Percentiles rank a stretch among this genome's conserved stretches.
These are phyloP conservation scores for Megaptera novaeangliae DNA, from an alignment of 2,113 vertebrate genomes.

Conservation along the genomic window DNA sequence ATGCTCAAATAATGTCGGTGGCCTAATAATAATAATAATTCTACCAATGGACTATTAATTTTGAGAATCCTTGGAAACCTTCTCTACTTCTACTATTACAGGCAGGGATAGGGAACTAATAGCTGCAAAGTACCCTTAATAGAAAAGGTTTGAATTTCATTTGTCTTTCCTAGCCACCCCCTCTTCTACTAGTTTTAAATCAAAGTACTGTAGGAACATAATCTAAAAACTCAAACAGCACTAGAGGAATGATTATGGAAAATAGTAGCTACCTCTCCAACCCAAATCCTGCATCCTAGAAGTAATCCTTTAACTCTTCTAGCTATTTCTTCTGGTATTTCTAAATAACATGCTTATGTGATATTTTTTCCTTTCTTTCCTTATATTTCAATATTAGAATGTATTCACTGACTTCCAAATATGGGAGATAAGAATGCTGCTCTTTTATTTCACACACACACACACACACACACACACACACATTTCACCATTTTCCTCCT, in stretches of 20 bases:
- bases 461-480: not conserved
- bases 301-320: not conserved
- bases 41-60: not conserved
- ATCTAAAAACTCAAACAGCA: not conserved
- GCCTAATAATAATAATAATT: not conserved
- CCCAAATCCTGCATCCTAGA: not conserved
- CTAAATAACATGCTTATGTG: not conserved
- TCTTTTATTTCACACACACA: not conserved
- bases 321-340: not conserved
- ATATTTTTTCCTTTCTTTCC: not conserved
- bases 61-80: not conserved
- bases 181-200: not conserved
- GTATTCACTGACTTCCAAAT: not conserved
- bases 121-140: not conserved
- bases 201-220: not conserved
- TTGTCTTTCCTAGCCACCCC: not conserved
- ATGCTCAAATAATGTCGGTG: not conserved
- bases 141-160: not conserved
- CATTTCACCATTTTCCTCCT: not conserved
- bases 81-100: not conserved
- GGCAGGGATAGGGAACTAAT: not conserved
- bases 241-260: not conserved
- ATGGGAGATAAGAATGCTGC: not conserved
- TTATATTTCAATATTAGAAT: conserved; percentile 5
- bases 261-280: not conserved